Evolutionary conservation across 2,797 vertebrate species (phyloP), one percentile per base, ranked within the genome.

Genomic region (Sphenodon punctatus): DNA sequence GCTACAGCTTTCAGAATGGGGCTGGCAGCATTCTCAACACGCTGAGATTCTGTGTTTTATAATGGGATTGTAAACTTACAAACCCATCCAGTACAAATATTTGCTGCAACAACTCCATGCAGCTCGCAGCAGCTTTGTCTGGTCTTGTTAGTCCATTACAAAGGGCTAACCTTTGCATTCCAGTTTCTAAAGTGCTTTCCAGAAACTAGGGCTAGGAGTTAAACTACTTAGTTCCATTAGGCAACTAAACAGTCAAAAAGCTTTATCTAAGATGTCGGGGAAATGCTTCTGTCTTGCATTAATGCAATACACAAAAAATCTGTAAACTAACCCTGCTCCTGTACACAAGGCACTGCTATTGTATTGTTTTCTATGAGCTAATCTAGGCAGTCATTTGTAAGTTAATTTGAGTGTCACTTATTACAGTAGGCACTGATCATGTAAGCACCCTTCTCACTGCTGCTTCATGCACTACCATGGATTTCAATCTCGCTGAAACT

Each of bases 161-260:
- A 53, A 75, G 76, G 41, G 60, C 49, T 83, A 78, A 39, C 59
- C 59, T 82, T 76, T 64, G 68, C 72, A 65, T 89, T 85, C 58
- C 60, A n/a, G 30, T 46, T 82, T 69, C 68, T 77, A 75, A 73
- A 84, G 76, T 74, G 71, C 30, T 60, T 65, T 34, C 82, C 70
- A 70, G 87, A 89, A 85, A 45, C 53, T 46, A 42, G 5, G 38
- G 36, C 16, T 80, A 75, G 81, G 78, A 82, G 36, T 87, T 92
- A 72, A 84, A 75, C 88, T 88, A 64, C 70, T 89, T 20, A 10
- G 20, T 41, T 78, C 48, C 84, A 63, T 88, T 90, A 71, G 13
- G 25, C 49, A 86, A 51, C 64, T 76, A 68, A 68, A 30, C 25
- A 63, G 66, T 49, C 73, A 53, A 67, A 81, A 89, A 56, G 51